A percentile compares a stretch with the other conserved stretches of the same genome.
phyloP scores from a whole-genome alignment of 2,888 invertebrate genomes.

The Agonopterix subpropinquella region DNA sequence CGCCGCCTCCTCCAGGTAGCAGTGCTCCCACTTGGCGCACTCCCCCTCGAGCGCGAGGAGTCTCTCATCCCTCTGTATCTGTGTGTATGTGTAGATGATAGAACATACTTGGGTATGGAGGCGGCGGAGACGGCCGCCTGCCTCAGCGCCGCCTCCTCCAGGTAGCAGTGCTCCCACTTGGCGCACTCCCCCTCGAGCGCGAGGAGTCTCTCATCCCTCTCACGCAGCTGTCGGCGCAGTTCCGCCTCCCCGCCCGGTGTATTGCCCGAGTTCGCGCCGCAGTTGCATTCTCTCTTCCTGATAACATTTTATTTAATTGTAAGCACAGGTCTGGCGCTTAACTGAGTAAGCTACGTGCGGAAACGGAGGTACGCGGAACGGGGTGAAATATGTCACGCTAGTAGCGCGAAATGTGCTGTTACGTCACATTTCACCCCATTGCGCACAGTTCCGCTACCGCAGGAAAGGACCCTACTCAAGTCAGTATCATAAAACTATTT shows the following conservation, averaged over 20 bases:
- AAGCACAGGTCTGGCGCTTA: too few species aligned
- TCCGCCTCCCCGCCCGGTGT: constrained; percentile 63
- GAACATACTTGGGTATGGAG: constrained; percentile 77
- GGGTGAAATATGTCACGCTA: too few species aligned
- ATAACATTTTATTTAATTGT: neutral
- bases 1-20: constrained; percentile 87
- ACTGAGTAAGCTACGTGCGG: too few species aligned
- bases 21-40: constrained; percentile 90
- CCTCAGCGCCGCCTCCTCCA: constrained; percentile 85
- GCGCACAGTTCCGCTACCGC: too few species aligned
- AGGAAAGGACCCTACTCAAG: too few species aligned
- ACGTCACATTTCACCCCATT: too few species aligned
- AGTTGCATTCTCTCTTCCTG: constrained; percentile 51
- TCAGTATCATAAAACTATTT: too few species aligned
- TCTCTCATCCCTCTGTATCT: constrained; percentile 43
- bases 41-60: constrained; percentile 82
- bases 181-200: constrained; percentile 86
- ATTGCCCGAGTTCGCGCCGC: constrained; percentile 32
- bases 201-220: constrained; percentile 62
- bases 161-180: constrained; percentile 90
- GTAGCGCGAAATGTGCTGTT: too few species aligned
- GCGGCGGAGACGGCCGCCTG: constrained; percentile 85
- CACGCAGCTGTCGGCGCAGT: constrained; percentile 63
- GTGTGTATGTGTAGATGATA: neutral
- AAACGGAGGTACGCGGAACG: too few species aligned